These are phyloP conservation scores for Leucoraja ocellata DNA, from an alignment of 2,797 vertebrate species.

Conservation along the genomic window DNA sequence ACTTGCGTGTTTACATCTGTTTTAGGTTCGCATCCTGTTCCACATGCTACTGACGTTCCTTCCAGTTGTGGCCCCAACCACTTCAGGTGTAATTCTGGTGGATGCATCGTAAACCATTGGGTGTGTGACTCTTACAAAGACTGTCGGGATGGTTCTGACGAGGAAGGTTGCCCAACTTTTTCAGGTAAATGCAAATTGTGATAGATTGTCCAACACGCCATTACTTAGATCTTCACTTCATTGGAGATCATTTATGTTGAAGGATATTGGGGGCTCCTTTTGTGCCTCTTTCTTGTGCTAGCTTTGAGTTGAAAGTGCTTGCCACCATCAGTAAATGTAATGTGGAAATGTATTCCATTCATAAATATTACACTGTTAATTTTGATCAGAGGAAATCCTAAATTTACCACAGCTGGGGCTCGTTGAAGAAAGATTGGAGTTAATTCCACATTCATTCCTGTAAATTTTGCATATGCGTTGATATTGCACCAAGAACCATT, in stretches of 20 bases:
- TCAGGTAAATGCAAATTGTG: slow-evolving; percentile 52
- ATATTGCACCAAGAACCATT: background rate
- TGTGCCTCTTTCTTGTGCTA: background rate
- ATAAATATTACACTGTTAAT: background rate
- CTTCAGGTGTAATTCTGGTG: slow-evolving; percentile 79
- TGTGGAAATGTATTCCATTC: background rate
- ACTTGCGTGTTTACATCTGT: background rate
- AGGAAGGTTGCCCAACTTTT: slow-evolving; percentile 77
- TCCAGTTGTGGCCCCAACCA: slow-evolving; percentile 76
- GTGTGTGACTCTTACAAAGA: slow-evolving; percentile 87
- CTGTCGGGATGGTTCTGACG: slow-evolving; percentile 78
- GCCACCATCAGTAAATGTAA: background rate
- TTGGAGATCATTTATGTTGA: background rate
- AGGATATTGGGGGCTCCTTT: background rate
- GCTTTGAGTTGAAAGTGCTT: background rate
- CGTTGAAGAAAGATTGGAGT: background rate
- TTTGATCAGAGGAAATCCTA: background rate
- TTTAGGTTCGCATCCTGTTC: slow-evolving; percentile 57
- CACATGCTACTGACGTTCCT: slow-evolving; percentile 55
- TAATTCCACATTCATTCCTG: background rate
- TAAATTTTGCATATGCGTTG: background rate
- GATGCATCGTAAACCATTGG: slow-evolving; percentile 84
- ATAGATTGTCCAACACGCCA: too few species aligned
- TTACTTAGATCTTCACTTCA: background rate
- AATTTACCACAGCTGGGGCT: background rate